phyloP scores from a whole-genome alignment of 2,113 vertebrate species.

The Craseonycteris thonglongyai region DNA sequence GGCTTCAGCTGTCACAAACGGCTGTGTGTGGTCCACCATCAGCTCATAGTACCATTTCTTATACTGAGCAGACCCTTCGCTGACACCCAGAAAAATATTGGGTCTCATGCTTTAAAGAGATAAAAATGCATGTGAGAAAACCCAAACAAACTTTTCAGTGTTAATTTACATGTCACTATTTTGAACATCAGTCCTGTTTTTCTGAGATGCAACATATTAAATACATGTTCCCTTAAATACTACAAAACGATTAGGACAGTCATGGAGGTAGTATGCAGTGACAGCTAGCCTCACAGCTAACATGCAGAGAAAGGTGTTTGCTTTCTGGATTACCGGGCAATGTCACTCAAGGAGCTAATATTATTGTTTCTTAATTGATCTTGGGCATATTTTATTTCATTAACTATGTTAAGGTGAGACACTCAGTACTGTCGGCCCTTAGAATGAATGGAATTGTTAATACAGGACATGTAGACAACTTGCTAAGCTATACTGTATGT shows the following conservation, averaged over 20 bases:
- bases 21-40: constrained; percentile 91
- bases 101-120: constrained; percentile 87
- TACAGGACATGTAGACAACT: neutral
- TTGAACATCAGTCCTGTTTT: neutral
- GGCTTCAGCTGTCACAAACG: constrained; percentile 92
- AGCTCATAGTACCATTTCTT: constrained; percentile 97
- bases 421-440: neutral
- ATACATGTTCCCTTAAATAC: neutral
- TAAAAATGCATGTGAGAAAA: neutral
- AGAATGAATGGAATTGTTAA: neutral
- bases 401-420: neutral
- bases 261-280: neutral
- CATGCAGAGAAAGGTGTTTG: neutral
- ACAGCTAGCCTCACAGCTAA: neutral
- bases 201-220: neutral
- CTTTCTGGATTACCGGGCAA: neutral
- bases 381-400: neutral
- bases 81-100: constrained; percentile 95
- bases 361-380: neutral
- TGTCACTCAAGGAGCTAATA: neutral
- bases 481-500: neutral
- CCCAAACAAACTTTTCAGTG: too few relatives aligned
- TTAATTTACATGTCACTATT: neutral
- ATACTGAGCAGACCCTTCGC: constrained; percentile 95
- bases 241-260: neutral